Evolutionary conservation across 2,797 vertebrate genomes (phyloP).

Genomic region (Characodon lateralis): DNA sequence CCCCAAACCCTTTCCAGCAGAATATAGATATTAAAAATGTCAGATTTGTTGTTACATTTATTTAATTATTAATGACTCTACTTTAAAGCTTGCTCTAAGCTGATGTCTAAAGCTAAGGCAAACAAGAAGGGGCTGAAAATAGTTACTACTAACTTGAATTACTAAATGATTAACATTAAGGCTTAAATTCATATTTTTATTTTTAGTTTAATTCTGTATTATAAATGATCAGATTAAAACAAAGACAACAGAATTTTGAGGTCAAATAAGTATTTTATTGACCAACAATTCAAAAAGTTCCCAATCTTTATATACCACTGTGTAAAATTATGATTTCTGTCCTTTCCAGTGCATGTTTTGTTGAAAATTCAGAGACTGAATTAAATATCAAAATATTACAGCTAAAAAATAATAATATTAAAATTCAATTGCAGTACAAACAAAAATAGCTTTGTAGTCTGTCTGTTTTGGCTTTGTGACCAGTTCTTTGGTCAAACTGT

Average conservation of each 20-base stretch:
- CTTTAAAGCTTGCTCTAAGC: not conserved
- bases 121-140: not conserved
- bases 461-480: no score
- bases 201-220: not conserved
- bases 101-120: not conserved
- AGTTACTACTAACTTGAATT: not conserved
- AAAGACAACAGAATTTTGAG: no score
- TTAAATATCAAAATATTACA: no score
- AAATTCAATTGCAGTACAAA: no score
- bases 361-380: no score
- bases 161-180: not conserved
- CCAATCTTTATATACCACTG: not conserved
- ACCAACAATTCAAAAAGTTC: not conserved
- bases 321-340: no score
- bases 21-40: not conserved
- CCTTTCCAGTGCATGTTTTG: no score
- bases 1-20: not conserved
- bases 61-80: not conserved
- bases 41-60: not conserved
- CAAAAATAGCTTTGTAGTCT: no score
- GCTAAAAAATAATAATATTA: no score
- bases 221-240: not conserved
- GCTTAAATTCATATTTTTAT: not conserved
- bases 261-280: not conserved
- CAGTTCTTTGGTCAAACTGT: no score